Percentiles rank a stretch among this genome's conserved stretches.
phyloP scores from a whole-genome alignment of 53 echinoderm and acorn worm species.

The Pentamera pediparva region DNA sequence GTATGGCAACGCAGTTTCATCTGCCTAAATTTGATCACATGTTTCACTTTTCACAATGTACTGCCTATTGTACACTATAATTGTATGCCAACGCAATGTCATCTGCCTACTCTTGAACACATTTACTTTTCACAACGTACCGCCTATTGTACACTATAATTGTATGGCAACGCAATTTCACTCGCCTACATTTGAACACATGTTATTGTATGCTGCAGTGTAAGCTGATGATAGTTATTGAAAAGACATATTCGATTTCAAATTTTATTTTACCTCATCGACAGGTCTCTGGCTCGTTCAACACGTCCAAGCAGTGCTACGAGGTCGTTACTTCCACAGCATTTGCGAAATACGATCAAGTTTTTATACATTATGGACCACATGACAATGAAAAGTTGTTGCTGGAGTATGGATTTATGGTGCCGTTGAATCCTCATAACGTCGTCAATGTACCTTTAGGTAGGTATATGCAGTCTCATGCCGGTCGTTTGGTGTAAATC shows the following conservation, averaged over 20 bases:
- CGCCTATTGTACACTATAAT: too few species aligned
- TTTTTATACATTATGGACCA: slow-evolving; percentile 87
- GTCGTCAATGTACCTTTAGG: slow-evolving; percentile 54
- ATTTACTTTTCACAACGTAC: too few species aligned
- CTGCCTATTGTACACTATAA: too few species aligned
- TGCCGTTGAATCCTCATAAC: slow-evolving; percentile 60
- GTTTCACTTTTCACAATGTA: too few species aligned
- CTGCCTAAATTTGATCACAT: too few species aligned
- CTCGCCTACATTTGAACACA: too few species aligned
- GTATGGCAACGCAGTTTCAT: too few species aligned
- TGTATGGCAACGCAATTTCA: too few species aligned
- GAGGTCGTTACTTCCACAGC: slow-evolving; percentile 51
- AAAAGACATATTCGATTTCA: not conserved
- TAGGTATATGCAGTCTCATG: slow-evolving; percentile 12
- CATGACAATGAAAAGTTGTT: slow-evolving; percentile 72
- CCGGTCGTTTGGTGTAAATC: not conserved
- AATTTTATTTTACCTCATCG: not conserved
- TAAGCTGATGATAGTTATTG: too few species aligned
- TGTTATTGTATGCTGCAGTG: too few species aligned
- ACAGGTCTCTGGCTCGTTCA: slow-evolving; percentile 61
- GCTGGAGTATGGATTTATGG: slow-evolving; percentile 82
- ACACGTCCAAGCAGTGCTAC: slow-evolving; percentile 43
- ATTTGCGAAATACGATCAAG: slow-evolving; percentile 61
- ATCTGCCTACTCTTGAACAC: too few species aligned
- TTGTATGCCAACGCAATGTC: too few species aligned